Base-by-base conservation (phyloP, 2,797 vertebrate genomes). In the Hoplostethus mediterraneus region DNA sequence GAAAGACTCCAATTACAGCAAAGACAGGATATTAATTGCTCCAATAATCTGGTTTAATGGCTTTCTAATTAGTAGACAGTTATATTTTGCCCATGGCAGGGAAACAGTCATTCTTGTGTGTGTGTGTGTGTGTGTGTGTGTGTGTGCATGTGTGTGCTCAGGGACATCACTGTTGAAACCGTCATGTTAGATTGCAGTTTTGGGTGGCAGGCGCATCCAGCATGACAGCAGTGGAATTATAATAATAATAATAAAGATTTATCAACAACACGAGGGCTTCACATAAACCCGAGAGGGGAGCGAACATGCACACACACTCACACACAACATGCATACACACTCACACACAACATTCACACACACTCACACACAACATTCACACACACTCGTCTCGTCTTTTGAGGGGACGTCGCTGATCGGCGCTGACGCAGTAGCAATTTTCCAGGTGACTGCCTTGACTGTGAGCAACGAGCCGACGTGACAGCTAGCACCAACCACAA, bases 391-490 rank as follows among this genome's bases (percentile, higher is more conserved):
- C 54, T 66, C 63, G 66, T n/a, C 63, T 60, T 62, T 44, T 48
- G 57, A 1, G 3, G 63, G n/a, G 38, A 51, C 7, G 16, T 59
- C 48, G 31, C 38, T 61, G 60, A 72, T 77, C 66, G 55, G 36
- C 61, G 67, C 78, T 80, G 80, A 87, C 38, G 81, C 82, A 66
- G 75, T 59, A 36, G 61, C 56, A 83, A 76, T 87, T 87, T 89
- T 83, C 80, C 74, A 86, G 73, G 53, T 49, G 68, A 86, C 40
- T 5, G 52, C 48, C 11, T 49, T 10, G 30, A 62, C 60, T 70
- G 64, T 66, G 75, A 80, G 78, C 70, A 84, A 71, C 0, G 49
- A 80, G 66, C 68, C 17, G 17, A 36, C 2, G 25, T 68, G 73
- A 68, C 48, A 57, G 67, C 66, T 66, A 10, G 63, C 56, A 60